Evolutionary conservation across 1,140 invertebrate genomes (phyloP), one percentile per base, ranked within the genome.

Genomic region (Rhyzopertha dominica): DNA sequence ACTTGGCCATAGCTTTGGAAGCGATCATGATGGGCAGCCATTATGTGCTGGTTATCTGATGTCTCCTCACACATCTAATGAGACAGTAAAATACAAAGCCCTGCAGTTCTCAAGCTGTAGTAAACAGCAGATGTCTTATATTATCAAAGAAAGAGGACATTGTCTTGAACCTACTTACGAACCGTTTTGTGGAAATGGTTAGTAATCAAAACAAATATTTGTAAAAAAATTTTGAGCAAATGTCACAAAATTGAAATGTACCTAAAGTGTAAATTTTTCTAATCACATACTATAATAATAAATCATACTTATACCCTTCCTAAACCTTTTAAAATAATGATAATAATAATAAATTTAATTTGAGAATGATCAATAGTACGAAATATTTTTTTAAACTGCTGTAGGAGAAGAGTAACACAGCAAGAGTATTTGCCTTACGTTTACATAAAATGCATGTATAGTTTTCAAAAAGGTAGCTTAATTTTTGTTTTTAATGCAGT

Each of bases 171-270:
- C 12, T 8, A 17, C 3, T 47, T 10, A 4, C 7, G 20, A 39
- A 12, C 32, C 43, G 7, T 46, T 28, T 42, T 51, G 43, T 40
- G 49, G 43, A 41, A 51, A 47, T 28, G 37, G 49, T 47, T 35
- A 35, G n/a, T n/a, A n/a, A n/a, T n/a, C n/a, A n/a, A n/a, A n/a
- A n/a, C n/a, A n/a, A n/a, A n/a, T n/a, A n/a, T n/a, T n/a, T n/a
- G n/a, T n/a, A n/a, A n/a, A n/a, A n/a, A n/a, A n/a, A n/a, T n/a
- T n/a, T n/a, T n/a, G n/a, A n/a, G n/a, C n/a, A n/a, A n/a, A n/a
- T n/a, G n/a, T n/a, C n/a, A n/a, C n/a, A n/a, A n/a, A n/a, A n/a
- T n/a, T n/a, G n/a, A n/a, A n/a, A n/a, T n/a, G n/a, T n/a, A n/a
- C n/a, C n/a, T n/a, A 25, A 16, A 16, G 12, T 36, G 5, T 20